Evolutionary conservation across 1,140 invertebrate species (phyloP), one percentile per base, ranked within the genome.

Genomic region (Homalodisca vitripennis): DNA sequence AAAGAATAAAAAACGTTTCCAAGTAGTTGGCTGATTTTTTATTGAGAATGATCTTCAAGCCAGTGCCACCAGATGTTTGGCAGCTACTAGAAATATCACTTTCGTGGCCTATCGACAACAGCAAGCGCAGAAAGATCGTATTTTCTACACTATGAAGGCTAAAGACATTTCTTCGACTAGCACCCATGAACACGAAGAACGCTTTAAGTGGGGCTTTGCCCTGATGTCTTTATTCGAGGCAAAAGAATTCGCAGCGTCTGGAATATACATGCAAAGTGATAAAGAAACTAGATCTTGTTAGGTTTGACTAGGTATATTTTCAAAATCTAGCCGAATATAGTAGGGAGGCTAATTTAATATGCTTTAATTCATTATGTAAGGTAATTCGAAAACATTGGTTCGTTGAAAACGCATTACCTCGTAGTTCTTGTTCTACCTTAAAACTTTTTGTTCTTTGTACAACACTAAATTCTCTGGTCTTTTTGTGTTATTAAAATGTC

Each of bases 1-100:
- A 6, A n/a, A 55, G 51, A n/a, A 55, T 55, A n/a, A 26, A 6
- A 10, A n/a, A n/a, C n/a, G n/a, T n/a, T 55, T 55, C 17, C 24
- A 55, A 55, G 51, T 12, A 41, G 34, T 55, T 26, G 51, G 24
- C 34, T 41, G 34, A 41, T 41, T 41, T 41, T 41, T 41, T 41
- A 41, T 41, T 41, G 34, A 41, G 34, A 41, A 41, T 41, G 34
- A 41, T 41, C 34, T 41, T 41, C 34, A 41, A 41, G 34, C 34
- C 34, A 41, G 34, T 41, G 34, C 34, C n/a, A 41, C 34, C 34
- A 41, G 34, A 41, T 41, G 34, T 41, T 41, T 41, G 34, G 34
- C 34, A 41, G 34, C 34, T 41, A 41, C 34, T 41, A 41, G 34
- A 41, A 41, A 41, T 41, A 41, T 41, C 34, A 41, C 34, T 41